Conservation (phyloP, 2,888 invertebrate species). For the Lypha dubia region DNA sequence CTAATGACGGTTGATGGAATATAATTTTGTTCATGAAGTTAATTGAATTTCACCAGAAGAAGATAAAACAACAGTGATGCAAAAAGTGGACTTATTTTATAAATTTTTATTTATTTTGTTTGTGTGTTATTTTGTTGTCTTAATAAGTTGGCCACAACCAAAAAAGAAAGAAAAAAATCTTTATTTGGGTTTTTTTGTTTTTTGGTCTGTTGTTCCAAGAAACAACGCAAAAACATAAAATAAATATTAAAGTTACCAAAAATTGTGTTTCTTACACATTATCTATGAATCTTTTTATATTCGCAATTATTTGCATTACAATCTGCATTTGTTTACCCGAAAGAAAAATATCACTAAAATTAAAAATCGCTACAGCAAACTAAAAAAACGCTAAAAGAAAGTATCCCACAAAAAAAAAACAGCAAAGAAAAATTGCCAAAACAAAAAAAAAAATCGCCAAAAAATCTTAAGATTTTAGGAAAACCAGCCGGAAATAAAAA, state of each 20-base stretch:
- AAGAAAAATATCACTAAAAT: too few species aligned
- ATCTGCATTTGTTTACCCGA: too few species aligned
- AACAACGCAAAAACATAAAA: constrained; percentile 2
- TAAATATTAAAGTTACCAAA: constrained; percentile 38
- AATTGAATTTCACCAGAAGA: neutral
- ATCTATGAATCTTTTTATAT: too few species aligned
- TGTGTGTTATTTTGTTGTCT: neutral
- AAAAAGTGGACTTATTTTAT: neutral
- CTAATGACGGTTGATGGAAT: neutral
- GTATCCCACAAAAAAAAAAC: too few species aligned
- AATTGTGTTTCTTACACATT: neutral
- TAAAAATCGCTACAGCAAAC: too few species aligned
- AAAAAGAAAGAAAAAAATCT: constrained; percentile 13
- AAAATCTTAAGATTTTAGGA: too few species aligned
- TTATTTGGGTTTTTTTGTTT: neutral
- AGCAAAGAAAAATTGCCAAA: too few species aligned
- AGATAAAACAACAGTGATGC: neutral
- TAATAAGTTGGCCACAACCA: constrained; percentile 5
- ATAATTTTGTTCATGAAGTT: constrained; percentile 10
- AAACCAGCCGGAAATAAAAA: too few species aligned
- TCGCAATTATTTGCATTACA: too few species aligned
- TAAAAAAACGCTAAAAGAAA: too few species aligned
- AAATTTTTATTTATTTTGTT: constrained; percentile 13
- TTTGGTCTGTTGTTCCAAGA: neutral
- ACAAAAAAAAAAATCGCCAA: too few species aligned